A percentile compares a stretch with the other conserved stretches of the same genome.
Evolutionary conservation across 2,797 vertebrate species (phyloP).

Genomic region (Sebastes cheni): DNA sequence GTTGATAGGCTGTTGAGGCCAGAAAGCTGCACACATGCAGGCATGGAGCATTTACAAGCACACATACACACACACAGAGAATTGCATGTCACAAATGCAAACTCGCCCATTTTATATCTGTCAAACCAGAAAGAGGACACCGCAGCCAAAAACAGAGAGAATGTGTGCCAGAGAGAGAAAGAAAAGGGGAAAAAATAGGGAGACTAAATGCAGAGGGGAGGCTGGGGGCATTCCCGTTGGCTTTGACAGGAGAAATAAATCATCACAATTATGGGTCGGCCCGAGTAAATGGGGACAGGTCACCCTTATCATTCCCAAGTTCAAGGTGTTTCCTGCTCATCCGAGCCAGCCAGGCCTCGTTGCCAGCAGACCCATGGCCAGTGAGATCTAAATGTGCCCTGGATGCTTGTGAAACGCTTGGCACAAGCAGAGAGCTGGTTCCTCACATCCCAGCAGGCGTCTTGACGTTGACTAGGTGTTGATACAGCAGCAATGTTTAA

Average conservation of each 20-base stretch:
- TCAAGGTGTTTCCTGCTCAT: conserved; percentile 76
- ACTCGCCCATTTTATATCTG: conserved; percentile 16
- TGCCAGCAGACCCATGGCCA: conserved; percentile 58
- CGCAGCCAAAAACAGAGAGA: conserved; percentile 3
- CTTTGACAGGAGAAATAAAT: conserved; percentile 79
- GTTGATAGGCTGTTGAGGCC: conserved; percentile 33
- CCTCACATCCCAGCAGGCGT: conserved; percentile 18
- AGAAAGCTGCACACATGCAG: conserved; percentile 14
- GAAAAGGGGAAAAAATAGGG: neutral
- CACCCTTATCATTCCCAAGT: conserved; percentile 74
- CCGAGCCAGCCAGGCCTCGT: conserved; percentile 52
- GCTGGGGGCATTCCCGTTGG: conserved; percentile 46
- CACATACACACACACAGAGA: neutral
- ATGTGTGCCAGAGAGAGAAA: conserved; percentile 14
- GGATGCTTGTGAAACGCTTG: conserved; percentile 50
- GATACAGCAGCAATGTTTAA: neutral
- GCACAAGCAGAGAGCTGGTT: conserved; percentile 15
- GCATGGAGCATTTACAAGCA: conserved; percentile 15
- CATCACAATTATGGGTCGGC: conserved; percentile 76
- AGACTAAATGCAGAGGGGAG: conserved; percentile 28
- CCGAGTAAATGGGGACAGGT: conserved; percentile 72
- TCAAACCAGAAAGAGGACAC: conserved; percentile 15
- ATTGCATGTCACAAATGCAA: conserved; percentile 6
- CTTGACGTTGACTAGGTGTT: conserved; percentile 13
- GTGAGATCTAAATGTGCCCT: conserved; percentile 59